Evolutionary conservation across 2,888 invertebrate genomes (phyloP).

Genomic region (Dryocosmus kuriphilus): DNA sequence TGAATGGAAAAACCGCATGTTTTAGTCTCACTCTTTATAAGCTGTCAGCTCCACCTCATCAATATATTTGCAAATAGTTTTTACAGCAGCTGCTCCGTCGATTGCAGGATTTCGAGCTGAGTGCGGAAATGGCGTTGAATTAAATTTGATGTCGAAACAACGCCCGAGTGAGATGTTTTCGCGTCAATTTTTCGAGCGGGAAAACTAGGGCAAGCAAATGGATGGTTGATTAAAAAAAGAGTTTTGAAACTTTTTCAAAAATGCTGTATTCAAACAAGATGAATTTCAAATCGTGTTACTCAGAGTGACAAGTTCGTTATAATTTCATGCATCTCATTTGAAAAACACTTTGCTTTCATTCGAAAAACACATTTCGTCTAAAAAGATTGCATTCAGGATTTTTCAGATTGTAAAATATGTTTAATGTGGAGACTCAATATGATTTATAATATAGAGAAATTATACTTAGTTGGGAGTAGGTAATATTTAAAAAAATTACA

Average conservation of each 20-base stretch:
- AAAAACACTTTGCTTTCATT: background rate
- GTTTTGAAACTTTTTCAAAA: background rate
- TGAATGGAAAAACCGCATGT: background rate
- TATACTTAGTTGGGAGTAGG: too few relatives aligned
- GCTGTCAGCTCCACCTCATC: slow-evolving; percentile 43
- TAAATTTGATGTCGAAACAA: slow-evolving; percentile 58
- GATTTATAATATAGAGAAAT: too few relatives aligned
- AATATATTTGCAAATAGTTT: slow-evolving; percentile 49
- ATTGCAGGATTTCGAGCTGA: slow-evolving; percentile 49
- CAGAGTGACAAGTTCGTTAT: background rate
- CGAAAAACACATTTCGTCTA: background rate
- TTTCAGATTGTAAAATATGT: too few relatives aligned
- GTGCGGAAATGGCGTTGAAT: slow-evolving; percentile 48
- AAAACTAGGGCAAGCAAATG: slow-evolving; percentile 14
- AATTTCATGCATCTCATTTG: background rate
- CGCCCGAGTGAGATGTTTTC: slow-evolving; percentile 44
- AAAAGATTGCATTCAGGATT: background rate
- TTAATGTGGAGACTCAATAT: too few relatives aligned
- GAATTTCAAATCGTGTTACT: background rate
- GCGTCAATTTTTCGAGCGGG: slow-evolving; percentile 46
- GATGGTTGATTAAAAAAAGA: slow-evolving; percentile 21
- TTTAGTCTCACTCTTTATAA: slow-evolving; percentile 13
- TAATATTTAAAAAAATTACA: too few relatives aligned
- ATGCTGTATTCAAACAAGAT: background rate
- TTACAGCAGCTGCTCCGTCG: slow-evolving; percentile 44